phyloP scores from a whole-genome alignment of 1,140 invertebrate genomes.

The Heliconius hermathena region DNA sequence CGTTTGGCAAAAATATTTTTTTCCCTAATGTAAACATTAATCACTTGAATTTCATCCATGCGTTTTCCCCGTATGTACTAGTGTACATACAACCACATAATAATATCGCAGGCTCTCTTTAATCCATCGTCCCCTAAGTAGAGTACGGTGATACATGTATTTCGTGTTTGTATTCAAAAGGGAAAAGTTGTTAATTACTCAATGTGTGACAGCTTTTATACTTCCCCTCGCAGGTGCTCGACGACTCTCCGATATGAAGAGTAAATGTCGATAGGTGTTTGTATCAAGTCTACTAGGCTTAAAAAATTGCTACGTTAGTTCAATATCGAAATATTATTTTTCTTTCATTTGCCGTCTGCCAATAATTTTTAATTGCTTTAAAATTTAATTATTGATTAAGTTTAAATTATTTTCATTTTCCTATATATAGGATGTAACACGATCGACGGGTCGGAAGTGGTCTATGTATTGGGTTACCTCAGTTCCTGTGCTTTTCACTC shows the following conservation, averaged over 20 bases:
- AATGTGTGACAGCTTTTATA: slow-evolving; percentile 1
- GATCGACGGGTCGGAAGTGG: no score
- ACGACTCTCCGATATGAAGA: neutral
- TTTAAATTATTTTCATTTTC: no score
- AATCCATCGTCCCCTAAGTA: slow-evolving; percentile 3
- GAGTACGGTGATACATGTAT: neutral
- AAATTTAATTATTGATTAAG: no score
- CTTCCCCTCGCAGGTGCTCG: neutral
- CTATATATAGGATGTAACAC: no score
- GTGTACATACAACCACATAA: neutral
- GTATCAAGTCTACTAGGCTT: slow-evolving; percentile 1
- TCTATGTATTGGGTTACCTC: no score
- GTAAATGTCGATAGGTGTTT: neutral
- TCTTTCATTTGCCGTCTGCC: neutral
- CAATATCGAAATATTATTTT: neutral
- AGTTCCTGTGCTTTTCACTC: no score
- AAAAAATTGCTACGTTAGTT: neutral
- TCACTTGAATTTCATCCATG: neutral
- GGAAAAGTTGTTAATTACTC: neutral
- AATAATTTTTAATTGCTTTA: no score
- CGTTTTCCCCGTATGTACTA: neutral
- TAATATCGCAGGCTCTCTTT: neutral
- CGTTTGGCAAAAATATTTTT: neutral
- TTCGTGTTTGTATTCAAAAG: neutral
- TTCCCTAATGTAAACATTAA: neutral